Evolutionary conservation across 2,888 invertebrate species (phyloP).

Genomic region (Cryptus viduatorius): DNA sequence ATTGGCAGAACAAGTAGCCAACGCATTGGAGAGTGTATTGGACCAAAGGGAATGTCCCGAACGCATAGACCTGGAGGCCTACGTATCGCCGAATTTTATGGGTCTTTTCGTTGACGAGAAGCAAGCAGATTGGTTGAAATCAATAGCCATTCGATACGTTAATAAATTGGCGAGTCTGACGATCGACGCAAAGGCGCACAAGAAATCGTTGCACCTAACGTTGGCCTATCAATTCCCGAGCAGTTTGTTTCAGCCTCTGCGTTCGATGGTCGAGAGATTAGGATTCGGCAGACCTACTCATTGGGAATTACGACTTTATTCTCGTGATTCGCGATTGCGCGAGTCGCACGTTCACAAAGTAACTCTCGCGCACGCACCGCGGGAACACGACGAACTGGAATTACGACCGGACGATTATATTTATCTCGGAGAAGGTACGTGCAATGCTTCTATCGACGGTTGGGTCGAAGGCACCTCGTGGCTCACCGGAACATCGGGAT

Average conservation of each 20-base stretch:
- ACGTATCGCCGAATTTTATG: conserved; percentile 95
- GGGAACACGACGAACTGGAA: conserved; percentile 94
- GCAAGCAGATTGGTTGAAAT: conserved; percentile 92
- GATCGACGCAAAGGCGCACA: conserved; percentile 91
- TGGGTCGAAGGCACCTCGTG: conserved; percentile 95
- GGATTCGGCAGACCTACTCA: conserved; percentile 87
- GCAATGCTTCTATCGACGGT: conserved; percentile 91
- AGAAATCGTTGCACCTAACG: conserved; percentile 94
- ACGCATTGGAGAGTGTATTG: conserved; percentile 91
- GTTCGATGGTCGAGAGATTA: conserved; percentile 90
- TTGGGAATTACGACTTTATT: conserved; percentile 96
- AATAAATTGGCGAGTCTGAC: conserved; percentile 92
- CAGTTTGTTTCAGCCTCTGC: conserved; percentile 90
- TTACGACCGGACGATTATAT: conserved; percentile 94
- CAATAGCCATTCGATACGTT: conserved; percentile 92
- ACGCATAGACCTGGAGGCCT: conserved; percentile 90
- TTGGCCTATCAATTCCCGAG: conserved; percentile 95
- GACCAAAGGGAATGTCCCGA: conserved; percentile 89
- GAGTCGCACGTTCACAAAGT: conserved; percentile 90
- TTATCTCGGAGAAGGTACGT: conserved; percentile 91
- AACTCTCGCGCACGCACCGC: conserved; percentile 91
- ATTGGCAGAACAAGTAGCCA: conserved; percentile 89
- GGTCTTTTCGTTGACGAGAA: conserved; percentile 94
- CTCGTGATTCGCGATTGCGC: conserved; percentile 92
- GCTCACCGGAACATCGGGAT: conserved; percentile 92